Conservation (phyloP, 92 coral and sea anemone genomes). For the Ricordea florida region DNA sequence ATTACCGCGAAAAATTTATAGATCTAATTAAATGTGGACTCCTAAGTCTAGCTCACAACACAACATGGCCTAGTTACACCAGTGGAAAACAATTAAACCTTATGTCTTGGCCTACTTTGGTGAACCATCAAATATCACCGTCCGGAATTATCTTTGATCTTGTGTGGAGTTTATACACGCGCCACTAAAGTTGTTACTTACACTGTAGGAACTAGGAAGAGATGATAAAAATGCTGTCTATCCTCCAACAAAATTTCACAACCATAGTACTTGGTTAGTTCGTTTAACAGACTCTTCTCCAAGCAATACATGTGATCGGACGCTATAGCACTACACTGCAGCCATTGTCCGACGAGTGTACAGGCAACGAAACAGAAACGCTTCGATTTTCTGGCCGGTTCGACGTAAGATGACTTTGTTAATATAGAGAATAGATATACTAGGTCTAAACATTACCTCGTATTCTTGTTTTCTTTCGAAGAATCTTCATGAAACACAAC, state of each 20-base stretch:
- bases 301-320: conserved; percentile 38
- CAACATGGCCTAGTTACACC: no score
- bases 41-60: no score
- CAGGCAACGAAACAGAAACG: conserved; percentile 29
- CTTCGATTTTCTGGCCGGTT: neutral
- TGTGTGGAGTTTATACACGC: no score
- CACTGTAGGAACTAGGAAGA: no score
- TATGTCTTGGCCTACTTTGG: no score
- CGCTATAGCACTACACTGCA: conserved; percentile 28
- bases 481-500: conserved; percentile 96
- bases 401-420: neutral
- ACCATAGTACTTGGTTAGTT: neutral
- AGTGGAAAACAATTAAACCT: no score
- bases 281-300: neutral
- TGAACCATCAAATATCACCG: no score
- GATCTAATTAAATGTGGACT: no score
- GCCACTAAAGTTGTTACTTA: no score
- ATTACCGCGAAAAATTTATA: neutral
- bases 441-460: conserved; percentile 60
- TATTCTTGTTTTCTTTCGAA: conserved; percentile 57
- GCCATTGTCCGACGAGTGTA: conserved; percentile 40
- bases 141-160: no score
- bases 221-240: no score
- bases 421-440: conserved; percentile 23
- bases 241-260: no score